Conservation (phyloP, 2,888 invertebrate species). For the Linnaemya tessellans region DNA sequence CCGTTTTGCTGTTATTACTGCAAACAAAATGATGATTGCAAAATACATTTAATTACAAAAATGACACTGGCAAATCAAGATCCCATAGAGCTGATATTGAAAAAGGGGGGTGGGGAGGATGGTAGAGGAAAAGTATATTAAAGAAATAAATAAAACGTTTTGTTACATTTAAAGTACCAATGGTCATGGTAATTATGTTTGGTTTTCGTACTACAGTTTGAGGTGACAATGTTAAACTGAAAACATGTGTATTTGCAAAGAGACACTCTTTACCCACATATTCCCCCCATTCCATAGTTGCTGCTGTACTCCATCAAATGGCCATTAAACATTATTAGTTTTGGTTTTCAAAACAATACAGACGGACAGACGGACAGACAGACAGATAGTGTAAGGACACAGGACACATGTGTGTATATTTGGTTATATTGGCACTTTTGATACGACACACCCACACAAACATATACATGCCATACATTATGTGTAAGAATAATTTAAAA, state of each 20-base stretch:
- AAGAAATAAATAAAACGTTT: slow-evolving; percentile 43
- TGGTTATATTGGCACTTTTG: not conserved
- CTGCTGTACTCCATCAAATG: slow-evolving; percentile 6
- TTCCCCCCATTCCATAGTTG: not conserved
- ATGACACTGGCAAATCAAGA: slow-evolving; percentile 27
- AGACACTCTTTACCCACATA: not conserved
- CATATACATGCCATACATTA: not conserved
- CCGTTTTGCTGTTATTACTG: not conserved
- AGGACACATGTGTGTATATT: slow-evolving; percentile 24
- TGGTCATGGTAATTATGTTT: slow-evolving; percentile 54
- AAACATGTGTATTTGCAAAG: slow-evolving; percentile 7
- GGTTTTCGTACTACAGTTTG: slow-evolving; percentile 37
- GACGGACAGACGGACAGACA: no score
- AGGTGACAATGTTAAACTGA: slow-evolving; percentile 43
- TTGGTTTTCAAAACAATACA: slow-evolving; percentile 32
- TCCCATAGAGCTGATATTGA: not conserved
- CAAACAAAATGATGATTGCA: slow-evolving; percentile 27
- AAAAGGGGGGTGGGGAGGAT: not conserved
- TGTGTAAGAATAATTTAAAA: not conserved
- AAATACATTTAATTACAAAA: slow-evolving; percentile 50
- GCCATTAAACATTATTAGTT: slow-evolving; percentile 49
- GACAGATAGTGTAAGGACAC: not conserved
- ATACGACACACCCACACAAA: not conserved
- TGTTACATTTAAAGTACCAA: slow-evolving; percentile 34
- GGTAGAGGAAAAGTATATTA: not conserved